A percentile compares a stretch with the other conserved stretches of the same genome.
These are phyloP conservation scores for Epinotia ramella DNA, from an alignment of 2,888 invertebrate genomes.

Conservation along the genomic window DNA sequence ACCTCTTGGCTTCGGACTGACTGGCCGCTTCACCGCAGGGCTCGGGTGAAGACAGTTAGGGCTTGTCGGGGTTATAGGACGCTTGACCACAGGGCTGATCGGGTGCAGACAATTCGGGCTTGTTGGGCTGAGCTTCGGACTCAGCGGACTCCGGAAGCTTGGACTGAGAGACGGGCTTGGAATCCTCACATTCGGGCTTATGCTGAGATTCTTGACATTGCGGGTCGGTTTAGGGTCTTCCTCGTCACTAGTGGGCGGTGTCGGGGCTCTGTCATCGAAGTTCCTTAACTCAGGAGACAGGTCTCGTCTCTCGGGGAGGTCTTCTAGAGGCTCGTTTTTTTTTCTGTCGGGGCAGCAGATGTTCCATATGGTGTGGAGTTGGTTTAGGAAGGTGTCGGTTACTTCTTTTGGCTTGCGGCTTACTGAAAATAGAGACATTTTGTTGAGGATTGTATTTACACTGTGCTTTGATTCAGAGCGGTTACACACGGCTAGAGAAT, in stretches of 20 bases:
- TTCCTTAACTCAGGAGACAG: conserved; percentile 64
- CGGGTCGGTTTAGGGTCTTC: conserved; percentile 48
- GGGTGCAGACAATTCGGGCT: not conserved
- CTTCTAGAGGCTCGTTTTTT: conserved; percentile 55
- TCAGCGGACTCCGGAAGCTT: not conserved
- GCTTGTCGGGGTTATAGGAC: not conserved
- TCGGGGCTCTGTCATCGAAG: conserved; percentile 60
- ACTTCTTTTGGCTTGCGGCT: conserved; percentile 67
- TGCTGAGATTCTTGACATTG: conserved; percentile 8
- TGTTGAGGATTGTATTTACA: not conserved
- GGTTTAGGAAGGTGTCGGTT: conserved; percentile 59
- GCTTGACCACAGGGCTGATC: not conserved
- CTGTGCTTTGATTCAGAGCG: too few species aligned
- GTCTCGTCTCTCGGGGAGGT: conserved; percentile 58
- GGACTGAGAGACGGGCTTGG: conserved; percentile 12
- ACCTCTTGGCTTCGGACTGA: conserved; percentile 12
- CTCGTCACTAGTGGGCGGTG: conserved; percentile 65
- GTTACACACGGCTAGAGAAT: too few species aligned
- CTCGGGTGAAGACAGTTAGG: not conserved
- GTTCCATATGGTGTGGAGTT: conserved; percentile 69
- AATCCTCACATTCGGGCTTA: not conserved
- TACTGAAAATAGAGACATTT: conserved; percentile 58
- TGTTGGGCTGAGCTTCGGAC: not conserved
- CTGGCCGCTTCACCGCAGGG: not conserved
- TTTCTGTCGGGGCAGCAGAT: conserved; percentile 71